phyloP scores from a whole-genome alignment of 2,888 invertebrate genomes.

The Drosophila anomalata region DNA sequence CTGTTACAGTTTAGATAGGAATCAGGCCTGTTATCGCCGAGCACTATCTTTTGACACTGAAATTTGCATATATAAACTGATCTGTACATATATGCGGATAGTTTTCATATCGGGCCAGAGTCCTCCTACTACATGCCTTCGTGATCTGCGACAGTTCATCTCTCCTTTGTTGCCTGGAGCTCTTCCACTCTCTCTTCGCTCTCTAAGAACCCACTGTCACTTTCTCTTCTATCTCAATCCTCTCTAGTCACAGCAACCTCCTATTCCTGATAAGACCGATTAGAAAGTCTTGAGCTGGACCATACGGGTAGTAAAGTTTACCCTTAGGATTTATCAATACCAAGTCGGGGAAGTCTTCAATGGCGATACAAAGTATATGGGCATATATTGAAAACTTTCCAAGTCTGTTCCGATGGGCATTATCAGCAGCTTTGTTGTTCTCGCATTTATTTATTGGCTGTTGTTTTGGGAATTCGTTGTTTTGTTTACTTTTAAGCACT shows the following conservation, averaged over 20 bases:
- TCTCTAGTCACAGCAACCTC: background rate
- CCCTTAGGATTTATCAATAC: background rate
- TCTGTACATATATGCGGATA: slow-evolving; percentile 5
- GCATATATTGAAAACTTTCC: slow-evolving; percentile 5
- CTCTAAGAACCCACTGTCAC: slow-evolving; percentile 12
- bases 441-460: slow-evolving; percentile 2
- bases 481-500: background rate
- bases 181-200: slow-evolving; percentile 9
- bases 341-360: background rate
- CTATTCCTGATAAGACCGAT: background rate
- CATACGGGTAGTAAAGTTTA: background rate
- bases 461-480: background rate
- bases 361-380: background rate
- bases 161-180: slow-evolving; percentile 16
- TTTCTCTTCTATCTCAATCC: background rate
- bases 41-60: slow-evolving; percentile 57
- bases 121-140: slow-evolving; percentile 19
- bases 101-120: slow-evolving; percentile 13
- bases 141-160: background rate
- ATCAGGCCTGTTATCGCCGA: slow-evolving; percentile 71
- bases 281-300: background rate
- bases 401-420: background rate
- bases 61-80: slow-evolving; percentile 15
- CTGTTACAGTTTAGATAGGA: slow-evolving; percentile 79
- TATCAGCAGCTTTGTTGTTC: slow-evolving; percentile 8